Conservation (phyloP, 2,888 invertebrate species). For the Mylabris sibirica region DNA sequence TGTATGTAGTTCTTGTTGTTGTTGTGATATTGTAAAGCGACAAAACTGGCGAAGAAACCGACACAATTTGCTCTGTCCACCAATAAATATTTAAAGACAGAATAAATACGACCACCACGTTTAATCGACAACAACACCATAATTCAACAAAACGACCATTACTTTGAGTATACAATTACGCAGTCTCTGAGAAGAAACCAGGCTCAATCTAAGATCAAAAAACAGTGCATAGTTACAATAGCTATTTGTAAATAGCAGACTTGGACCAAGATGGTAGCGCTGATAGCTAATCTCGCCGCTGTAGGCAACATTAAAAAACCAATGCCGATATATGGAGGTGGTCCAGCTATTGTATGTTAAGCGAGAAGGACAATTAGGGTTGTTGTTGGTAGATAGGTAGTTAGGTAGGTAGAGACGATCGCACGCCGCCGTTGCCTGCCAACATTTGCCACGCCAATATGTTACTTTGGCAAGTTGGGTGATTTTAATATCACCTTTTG, state of each 20-base stretch:
- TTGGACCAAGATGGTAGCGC: conserved; percentile 55
- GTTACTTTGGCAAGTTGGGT: conserved; percentile 36
- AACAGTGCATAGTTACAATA: conserved; percentile 50
- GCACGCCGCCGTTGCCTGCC: conserved; percentile 36
- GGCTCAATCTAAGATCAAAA: conserved; percentile 43
- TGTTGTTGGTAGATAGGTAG: too few relatives aligned
- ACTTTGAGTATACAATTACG: conserved; percentile 51
- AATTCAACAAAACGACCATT: conserved; percentile 46
- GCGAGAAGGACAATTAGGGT: conserved; percentile 55
- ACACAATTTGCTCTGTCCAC: conserved; percentile 30
- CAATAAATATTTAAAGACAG: conserved; percentile 38
- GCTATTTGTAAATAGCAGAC: conserved; percentile 59
- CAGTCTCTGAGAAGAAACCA: conserved; percentile 49
- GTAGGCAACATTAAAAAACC: conserved; percentile 59
- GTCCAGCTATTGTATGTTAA: conserved; percentile 58
- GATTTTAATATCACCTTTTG: conserved; percentile 22
- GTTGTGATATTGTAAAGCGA: background rate
- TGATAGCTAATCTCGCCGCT: conserved; percentile 57
- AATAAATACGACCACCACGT: conserved; percentile 48
- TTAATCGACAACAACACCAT: conserved; percentile 46
- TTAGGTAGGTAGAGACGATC: conserved; percentile 25
- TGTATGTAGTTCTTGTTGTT: background rate
- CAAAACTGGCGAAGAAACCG: conserved; percentile 12
- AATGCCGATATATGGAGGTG: conserved; percentile 55
- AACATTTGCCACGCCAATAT: conserved; percentile 43